Evolutionary conservation across 2,113 vertebrate genomes (phyloP), one percentile per base, ranked within the genome.

Genomic region (Lepidothrix coronata): DNA sequence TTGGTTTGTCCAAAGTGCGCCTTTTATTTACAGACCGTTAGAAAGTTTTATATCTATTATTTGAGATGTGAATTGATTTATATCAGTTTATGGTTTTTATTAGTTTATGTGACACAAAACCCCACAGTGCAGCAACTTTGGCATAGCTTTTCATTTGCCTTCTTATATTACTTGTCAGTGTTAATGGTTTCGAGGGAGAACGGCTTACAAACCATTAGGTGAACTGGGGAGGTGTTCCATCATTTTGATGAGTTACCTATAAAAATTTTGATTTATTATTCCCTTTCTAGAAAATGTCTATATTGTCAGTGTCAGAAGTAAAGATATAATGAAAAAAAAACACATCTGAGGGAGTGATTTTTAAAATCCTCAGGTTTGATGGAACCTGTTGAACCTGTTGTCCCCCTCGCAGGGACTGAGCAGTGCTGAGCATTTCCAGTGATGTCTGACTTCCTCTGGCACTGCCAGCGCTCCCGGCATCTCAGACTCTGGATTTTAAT

Each of bases 391-490:
- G 70, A 77, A 71, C 31, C 2, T 12, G 57, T 57, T 88, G 52
- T 66, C 18, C 43, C 23, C 5, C 20, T 91, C 35, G 10, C 41
- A 23, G 41, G 46, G 35, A 3, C 57, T 54, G 82, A 80, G 68
- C 1, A 3, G 67, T 59, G 58, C 80, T 37, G 39, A 82, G n/a
- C 2, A 0, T 67, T 94, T 59, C 87, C 94, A 75, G 74, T n/a
- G 49, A 77, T 18, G 52, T 94, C 73, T 92, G 87, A 71, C 88
- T 94, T 85, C n/a, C 85, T 54, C 61, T 94, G 95, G 91, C 91
- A 48, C 65, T 74, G 55, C 35, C 46, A 68, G 46, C 0, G 1
- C 85, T 89, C 92, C 0, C 1, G 28, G 71, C 71, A 27, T 87
- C 62, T 77, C 54, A 66, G 67, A 11, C 62, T 93, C 77, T 46